A percentile compares a stretch with the other conserved stretches of the same genome.
Conservation (phyloP, 2,797 vertebrate genomes). For the Aplochiton taeniatus region DNA sequence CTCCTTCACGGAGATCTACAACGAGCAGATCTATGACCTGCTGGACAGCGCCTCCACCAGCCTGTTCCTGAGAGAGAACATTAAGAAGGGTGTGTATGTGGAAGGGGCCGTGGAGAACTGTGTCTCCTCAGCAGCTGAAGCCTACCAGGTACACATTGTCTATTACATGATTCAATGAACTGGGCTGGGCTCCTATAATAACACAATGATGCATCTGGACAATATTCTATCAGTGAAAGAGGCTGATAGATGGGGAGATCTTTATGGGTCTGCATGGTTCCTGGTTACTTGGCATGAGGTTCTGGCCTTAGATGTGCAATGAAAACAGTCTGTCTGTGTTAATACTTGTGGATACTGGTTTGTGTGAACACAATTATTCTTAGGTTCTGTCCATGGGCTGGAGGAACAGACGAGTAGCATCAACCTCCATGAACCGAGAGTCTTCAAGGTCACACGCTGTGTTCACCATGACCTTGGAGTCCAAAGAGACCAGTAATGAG, state of each 20-base stretch:
- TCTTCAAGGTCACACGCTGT: conserved; percentile 96
- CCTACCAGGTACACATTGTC: conserved; percentile 84
- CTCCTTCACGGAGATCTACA: conserved; percentile 98
- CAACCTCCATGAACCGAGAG: conserved; percentile 96
- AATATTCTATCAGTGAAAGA: too few species aligned
- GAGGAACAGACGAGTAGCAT: conserved; percentile 93
- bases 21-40: conserved; percentile 96
- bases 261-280: too few species aligned
- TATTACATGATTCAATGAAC: too few species aligned
- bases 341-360: too few species aligned
- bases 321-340: too few species aligned
- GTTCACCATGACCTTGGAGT: conserved; percentile 92
- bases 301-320: too few species aligned
- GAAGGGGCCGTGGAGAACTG: conserved; percentile 92
- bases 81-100: conserved; percentile 96
- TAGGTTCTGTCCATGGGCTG: conserved; percentile 91
- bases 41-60: conserved; percentile 91
- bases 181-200: too few species aligned
- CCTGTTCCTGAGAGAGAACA: conserved; percentile 91
- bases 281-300: too few species aligned
- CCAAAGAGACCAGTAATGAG: conserved; percentile 86
- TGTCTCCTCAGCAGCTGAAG: conserved; percentile 89
- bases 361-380: not conserved
- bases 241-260: too few species aligned
- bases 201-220: too few species aligned